These are phyloP conservation scores for Volucella inflata DNA, from an alignment of 2,888 invertebrate species.

Conservation along the genomic window DNA sequence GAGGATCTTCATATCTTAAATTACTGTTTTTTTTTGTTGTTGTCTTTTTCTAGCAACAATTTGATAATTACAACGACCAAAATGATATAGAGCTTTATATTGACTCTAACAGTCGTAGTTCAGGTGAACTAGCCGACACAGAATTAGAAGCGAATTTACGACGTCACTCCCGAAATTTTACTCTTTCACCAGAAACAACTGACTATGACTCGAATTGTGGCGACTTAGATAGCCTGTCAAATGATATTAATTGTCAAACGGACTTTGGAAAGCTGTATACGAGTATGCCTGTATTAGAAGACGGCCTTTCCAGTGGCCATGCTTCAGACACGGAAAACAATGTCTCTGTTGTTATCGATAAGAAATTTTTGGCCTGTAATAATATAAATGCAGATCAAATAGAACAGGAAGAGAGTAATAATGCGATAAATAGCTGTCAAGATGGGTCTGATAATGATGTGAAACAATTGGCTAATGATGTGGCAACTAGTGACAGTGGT, in stretches of 20 bases:
- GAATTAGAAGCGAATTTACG: slow-evolving; percentile 82
- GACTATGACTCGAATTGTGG: slow-evolving; percentile 95
- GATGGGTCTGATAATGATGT: slow-evolving; percentile 64
- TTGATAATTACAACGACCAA: slow-evolving; percentile 81
- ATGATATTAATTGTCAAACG: slow-evolving; percentile 84
- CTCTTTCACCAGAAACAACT: slow-evolving; percentile 95
- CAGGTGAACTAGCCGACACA: slow-evolving; percentile 82
- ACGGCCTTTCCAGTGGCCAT: slow-evolving; percentile 96
- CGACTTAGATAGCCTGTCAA: slow-evolving; percentile 90
- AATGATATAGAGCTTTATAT: slow-evolving; percentile 83
- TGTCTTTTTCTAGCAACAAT: slow-evolving; percentile 65
- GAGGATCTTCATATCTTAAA: slow-evolving; percentile 10
- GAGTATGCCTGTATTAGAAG: slow-evolving; percentile 96
- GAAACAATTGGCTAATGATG: slow-evolving; percentile 75
- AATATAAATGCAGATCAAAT: slow-evolving; percentile 54
- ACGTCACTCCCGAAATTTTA: slow-evolving; percentile 91
- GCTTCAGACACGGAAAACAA: slow-evolving; percentile 96
- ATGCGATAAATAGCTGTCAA: slow-evolving; percentile 71
- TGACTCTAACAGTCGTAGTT: slow-evolving; percentile 83
- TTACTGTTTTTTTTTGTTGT: slow-evolving; percentile 9
- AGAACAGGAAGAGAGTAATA: slow-evolving; percentile 76
- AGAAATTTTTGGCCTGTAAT: slow-evolving; percentile 75
- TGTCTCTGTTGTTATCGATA: slow-evolving; percentile 80
- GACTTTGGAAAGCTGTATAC: slow-evolving; percentile 88
- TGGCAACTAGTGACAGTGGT: slow-evolving; percentile 76